phyloP scores from a whole-genome alignment of 1,140 invertebrate species.

The Anastrepha ludens region DNA sequence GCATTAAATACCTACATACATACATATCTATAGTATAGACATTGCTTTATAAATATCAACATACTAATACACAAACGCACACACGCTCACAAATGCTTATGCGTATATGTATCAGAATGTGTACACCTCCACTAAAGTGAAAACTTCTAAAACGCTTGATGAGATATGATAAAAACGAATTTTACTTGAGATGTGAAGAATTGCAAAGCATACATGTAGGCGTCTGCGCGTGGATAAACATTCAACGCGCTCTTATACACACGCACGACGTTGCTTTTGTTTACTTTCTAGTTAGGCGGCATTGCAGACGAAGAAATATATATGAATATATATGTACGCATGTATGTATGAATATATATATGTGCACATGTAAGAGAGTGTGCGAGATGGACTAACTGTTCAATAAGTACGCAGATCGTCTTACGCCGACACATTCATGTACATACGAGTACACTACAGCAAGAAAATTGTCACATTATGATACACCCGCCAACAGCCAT shows the following conservation, averaged over 20 bases:
- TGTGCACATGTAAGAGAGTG: background rate
- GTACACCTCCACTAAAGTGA: background rate
- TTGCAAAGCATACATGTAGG: conserved; percentile 48
- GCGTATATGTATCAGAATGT: background rate
- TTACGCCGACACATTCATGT: background rate
- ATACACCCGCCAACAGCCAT: background rate
- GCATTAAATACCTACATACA: no score
- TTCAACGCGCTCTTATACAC: background rate
- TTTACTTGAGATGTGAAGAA: conserved; percentile 1
- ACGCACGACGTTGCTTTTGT: background rate
- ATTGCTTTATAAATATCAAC: background rate
- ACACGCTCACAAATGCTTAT: background rate
- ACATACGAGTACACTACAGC: background rate
- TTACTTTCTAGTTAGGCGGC: no score
- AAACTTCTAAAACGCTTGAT: background rate
- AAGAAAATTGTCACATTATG: no score
- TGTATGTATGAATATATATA: background rate
- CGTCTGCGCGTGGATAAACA: conserved; percentile 31
- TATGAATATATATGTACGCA: background rate
- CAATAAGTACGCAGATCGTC: background rate
- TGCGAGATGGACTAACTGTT: conserved; percentile 33
- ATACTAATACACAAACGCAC: background rate
- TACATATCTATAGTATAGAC: no score
- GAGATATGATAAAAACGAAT: conserved; percentile 16
- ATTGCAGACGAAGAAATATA: background rate